Evolutionary conservation across 1,140 invertebrate species (phyloP).

Genomic region (Anoplolepis gracilipes): DNA sequence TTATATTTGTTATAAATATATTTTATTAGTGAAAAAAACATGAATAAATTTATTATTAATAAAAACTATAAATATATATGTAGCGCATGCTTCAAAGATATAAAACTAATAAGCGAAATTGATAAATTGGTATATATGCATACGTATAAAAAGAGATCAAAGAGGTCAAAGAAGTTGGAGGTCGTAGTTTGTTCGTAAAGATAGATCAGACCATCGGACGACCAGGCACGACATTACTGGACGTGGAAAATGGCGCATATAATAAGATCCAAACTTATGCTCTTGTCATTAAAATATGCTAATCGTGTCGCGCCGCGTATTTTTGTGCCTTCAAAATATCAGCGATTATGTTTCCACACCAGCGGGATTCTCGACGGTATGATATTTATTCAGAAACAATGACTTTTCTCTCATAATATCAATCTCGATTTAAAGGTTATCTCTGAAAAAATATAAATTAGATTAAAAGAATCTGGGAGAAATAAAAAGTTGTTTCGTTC

Average conservation of each 20-base stretch:
- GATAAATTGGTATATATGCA: no score
- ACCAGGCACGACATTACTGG: not conserved
- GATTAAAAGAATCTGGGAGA: not conserved
- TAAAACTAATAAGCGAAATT: no score
- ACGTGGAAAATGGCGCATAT: slow-evolving; percentile 81
- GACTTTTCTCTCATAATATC: not conserved
- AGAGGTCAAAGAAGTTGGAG: not conserved
- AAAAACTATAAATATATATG: no score
- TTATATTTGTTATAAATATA: no score
- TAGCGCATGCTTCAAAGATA: no score
- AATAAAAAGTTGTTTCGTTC: not conserved
- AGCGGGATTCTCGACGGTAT: slow-evolving; percentile 81
- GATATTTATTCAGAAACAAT: slow-evolving; percentile 66
- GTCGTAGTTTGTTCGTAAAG: not conserved
- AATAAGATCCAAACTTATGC: slow-evolving; percentile 75
- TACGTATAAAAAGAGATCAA: not conserved
- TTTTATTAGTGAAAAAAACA: no score
- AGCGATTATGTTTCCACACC: slow-evolving; percentile 82
- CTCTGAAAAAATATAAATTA: not conserved
- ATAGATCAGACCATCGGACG: not conserved
- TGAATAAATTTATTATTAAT: no score
- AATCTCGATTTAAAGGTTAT: slow-evolving; percentile 59
- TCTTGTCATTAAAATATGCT: slow-evolving; percentile 73
- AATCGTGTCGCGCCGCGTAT: slow-evolving; percentile 71
- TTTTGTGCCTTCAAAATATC: slow-evolving; percentile 76